Percentiles rank a stretch among this genome's conserved stretches.
Evolutionary conservation across 2,113 vertebrate genomes (phyloP).

Genomic region (Chaetodon trifascialis): DNA sequence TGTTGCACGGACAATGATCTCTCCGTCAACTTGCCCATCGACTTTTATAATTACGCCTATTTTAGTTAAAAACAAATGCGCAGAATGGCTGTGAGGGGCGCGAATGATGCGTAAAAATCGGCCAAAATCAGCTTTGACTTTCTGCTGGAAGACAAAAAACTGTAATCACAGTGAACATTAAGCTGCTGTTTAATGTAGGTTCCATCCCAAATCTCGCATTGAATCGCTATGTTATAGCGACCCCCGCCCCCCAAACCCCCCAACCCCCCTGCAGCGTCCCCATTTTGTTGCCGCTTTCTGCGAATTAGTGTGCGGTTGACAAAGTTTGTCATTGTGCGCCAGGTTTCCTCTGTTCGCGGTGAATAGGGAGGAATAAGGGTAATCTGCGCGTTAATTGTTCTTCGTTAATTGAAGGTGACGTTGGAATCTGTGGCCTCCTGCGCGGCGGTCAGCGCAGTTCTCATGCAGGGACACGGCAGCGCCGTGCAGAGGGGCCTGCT

Average conservation of each 20-base stretch:
- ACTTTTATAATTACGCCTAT: constrained; percentile 56
- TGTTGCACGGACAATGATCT: constrained; percentile 36
- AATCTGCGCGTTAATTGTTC: constrained; percentile 92
- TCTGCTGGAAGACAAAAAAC: neutral
- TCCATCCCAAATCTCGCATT: constrained; percentile 25
- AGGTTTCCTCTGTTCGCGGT: constrained; percentile 74
- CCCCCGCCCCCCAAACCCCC: constrained; percentile 38
- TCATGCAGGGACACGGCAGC: constrained; percentile 52
- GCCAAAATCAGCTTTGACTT: constrained; percentile 1
- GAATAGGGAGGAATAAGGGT: constrained; percentile 83
- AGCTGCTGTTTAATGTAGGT: constrained; percentile 47
- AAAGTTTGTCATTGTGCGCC: constrained; percentile 83
- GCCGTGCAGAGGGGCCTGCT: constrained; percentile 62
- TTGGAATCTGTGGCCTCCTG: constrained; percentile 89
- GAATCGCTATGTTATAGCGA: constrained; percentile 45
- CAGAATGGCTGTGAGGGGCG: neutral
- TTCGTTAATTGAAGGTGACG: constrained; percentile 94
- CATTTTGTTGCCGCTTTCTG: constrained; percentile 81
- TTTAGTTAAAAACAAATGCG: constrained; percentile 19
- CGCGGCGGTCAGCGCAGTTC: constrained; percentile 76
- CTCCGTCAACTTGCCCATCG: constrained; percentile 39
- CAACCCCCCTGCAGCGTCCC: constrained; percentile 69
- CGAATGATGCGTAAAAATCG: constrained; percentile 10
- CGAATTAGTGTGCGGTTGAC: constrained; percentile 79
- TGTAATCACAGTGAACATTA: neutral